Base-by-base conservation (phyloP, 2,888 invertebrate genomes). In the Lumbricus terrestris region DNA sequence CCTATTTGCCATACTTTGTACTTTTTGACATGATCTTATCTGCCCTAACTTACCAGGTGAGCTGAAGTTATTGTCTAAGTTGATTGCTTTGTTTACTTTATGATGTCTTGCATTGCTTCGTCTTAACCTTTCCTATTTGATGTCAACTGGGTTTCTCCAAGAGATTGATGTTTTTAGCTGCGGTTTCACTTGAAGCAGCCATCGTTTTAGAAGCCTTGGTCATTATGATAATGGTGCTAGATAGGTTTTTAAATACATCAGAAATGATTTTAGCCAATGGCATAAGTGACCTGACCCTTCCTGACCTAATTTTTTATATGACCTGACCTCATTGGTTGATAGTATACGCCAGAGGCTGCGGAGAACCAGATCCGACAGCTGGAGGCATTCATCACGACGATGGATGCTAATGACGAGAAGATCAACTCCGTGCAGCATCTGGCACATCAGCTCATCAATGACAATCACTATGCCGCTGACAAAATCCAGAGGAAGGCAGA, bases 371-470 rank as follows among this genome's bases (percentile, higher is more conserved):
- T 99, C 94, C 99, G 99, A 95, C 97, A 98, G 89, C 98, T 99
- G 95, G 99, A 99, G 95, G 98, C 99, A 0, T 99, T 99, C 96
- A 97, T 99, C 93, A 99, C 99, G 0, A 99, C 99, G 11, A 98
- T 99, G 98, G 99, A 99, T 95, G 99, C 99, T 29, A 99, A 99
- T 95, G 99, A 99, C 95, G 99, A 99, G 95, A 99, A 99, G 96
- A 98, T 99, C 94, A 98, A 99, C 95, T 97, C 97, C 0, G 97
- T 99, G 88, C 97, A 98, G 0, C 97, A 98, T 95, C 99, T 99
- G 95, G 98, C 99, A 91, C 97, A 97, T 93, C 96, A 98, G 33
- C 96, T 98, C 42, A 93, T 94, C 91, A 98, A 98, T 93, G 98
- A 98, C 94, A 97, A 97, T 83, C 99, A 99, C 95, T 98, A 98